Evolutionary conservation across 2,888 invertebrate genomes (phyloP).

Genomic region (Aleiodes leptofemur): DNA sequence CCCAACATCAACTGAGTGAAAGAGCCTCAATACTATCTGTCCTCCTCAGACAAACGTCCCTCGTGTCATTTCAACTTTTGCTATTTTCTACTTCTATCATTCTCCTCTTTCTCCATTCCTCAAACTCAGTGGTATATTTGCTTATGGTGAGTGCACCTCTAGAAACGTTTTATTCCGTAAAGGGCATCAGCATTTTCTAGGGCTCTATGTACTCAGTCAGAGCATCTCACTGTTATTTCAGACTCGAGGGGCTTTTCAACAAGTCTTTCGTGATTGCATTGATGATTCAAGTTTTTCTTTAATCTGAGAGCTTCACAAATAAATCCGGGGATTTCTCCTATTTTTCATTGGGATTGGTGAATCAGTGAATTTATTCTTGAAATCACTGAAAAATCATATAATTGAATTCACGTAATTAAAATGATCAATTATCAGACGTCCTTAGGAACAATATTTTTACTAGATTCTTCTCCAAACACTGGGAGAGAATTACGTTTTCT

Average conservation of each 20-base stretch:
- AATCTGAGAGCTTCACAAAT: conserved; percentile 3
- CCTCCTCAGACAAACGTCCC: conserved; percentile 47
- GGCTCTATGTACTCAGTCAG: conserved; percentile 39
- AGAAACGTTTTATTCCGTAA: conserved; percentile 49
- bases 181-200: conserved; percentile 55
- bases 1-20: conserved; percentile 4
- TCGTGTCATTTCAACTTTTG: conserved; percentile 52
- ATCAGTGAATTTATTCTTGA: too few species aligned
- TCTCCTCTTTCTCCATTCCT: conserved; percentile 44
- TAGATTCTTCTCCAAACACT: conserved; percentile 1
- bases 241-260: conserved; percentile 46
- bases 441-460: background rate
- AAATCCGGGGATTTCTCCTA: background rate
- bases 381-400: too few species aligned
- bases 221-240: conserved; percentile 56
- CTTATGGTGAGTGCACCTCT: conserved; percentile 55
- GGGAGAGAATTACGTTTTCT: background rate
- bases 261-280: conserved; percentile 35
- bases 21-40: conserved; percentile 40
- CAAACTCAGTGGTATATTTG: conserved; percentile 63
- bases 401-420: too few species aligned
- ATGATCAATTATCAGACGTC: background rate
- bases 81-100: conserved; percentile 41
- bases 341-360: background rate
- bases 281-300: conserved; percentile 10